phyloP scores from a whole-genome alignment of 1,140 invertebrate genomes.

The Theocolax elegans region DNA sequence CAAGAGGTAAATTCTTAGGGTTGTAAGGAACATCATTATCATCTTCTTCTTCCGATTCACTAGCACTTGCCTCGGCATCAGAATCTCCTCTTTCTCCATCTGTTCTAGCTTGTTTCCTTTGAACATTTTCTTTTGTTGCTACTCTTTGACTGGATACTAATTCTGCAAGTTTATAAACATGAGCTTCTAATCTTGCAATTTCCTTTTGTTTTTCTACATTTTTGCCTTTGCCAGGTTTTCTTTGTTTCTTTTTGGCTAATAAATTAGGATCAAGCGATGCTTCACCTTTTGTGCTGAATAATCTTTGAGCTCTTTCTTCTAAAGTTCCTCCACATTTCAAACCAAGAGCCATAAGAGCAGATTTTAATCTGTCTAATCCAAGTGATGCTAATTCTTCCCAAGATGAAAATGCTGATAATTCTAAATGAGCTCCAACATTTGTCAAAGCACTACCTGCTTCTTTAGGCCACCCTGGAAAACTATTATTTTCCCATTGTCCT shows the following conservation, averaged over 20 bases:
- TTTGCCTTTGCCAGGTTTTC: conserved; percentile 71
- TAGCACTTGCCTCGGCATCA: conserved; percentile 88
- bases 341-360: conserved; percentile 95
- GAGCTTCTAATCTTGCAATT: conserved; percentile 87
- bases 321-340: conserved; percentile 98
- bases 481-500: conserved; percentile 87
- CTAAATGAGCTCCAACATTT: conserved; percentile 94
- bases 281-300: conserved; percentile 96
- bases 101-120: conserved; percentile 96
- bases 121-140: conserved; percentile 97
- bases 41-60: conserved; percentile 87
- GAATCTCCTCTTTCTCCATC: conserved; percentile 94
- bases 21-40: conserved; percentile 98
- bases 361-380: conserved; percentile 96
- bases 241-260: conserved; percentile 85
- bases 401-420: conserved; percentile 96
- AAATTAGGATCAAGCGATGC: conserved; percentile 89
- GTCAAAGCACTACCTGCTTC: conserved; percentile 93
- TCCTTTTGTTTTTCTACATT: conserved; percentile 83
- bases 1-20: conserved; percentile 98
- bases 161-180: conserved; percentile 88
- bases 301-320: conserved; percentile 94
- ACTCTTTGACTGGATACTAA: conserved; percentile 84
- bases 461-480: conserved; percentile 97
- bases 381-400: conserved; percentile 97